These are phyloP conservation scores for Thereuonema tuberculata DNA, from an alignment of 1,140 invertebrate genomes.

Conservation along the genomic window DNA sequence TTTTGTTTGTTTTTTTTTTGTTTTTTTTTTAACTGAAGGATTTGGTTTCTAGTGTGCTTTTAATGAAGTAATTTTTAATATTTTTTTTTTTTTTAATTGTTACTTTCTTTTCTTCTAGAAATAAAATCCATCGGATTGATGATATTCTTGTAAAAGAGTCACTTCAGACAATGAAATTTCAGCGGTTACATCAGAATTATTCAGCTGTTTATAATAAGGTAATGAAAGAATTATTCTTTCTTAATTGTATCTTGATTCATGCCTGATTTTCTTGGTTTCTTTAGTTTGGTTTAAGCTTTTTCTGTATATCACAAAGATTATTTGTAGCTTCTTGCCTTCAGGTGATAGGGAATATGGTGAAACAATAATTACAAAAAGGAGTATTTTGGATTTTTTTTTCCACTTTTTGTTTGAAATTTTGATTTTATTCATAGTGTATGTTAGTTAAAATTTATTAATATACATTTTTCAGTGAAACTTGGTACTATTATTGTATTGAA, in stretches of 20 bases:
- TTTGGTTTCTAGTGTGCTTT: slow-evolving; percentile 28
- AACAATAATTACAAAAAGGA: no score
- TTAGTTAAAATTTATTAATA: no score
- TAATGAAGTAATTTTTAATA: no score
- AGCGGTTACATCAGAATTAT: slow-evolving; percentile 36
- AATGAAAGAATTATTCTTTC: slow-evolving; percentile 3
- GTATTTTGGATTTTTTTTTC: no score
- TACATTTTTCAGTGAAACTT: no score
- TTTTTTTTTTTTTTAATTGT: background rate
- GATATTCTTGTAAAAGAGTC: slow-evolving; percentile 62
- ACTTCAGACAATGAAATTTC: slow-evolving; percentile 50
- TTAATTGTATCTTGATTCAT: background rate
- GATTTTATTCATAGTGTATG: no score
- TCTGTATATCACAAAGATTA: background rate
- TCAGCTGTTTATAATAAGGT: slow-evolving; percentile 39
- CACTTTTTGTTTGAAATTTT: no score
- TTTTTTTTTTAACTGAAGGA: slow-evolving; percentile 32
- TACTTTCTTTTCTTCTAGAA: slow-evolving; percentile 26
- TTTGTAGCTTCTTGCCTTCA: background rate
- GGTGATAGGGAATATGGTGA: no score
- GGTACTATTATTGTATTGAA: no score
- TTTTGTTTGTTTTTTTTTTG: slow-evolving; percentile 5
- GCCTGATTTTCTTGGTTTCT: background rate
- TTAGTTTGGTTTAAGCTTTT: background rate
- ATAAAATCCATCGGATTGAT: slow-evolving; percentile 50